Conservation (phyloP, 2,888 invertebrate species). For the Drosophila mayaguana region DNA sequence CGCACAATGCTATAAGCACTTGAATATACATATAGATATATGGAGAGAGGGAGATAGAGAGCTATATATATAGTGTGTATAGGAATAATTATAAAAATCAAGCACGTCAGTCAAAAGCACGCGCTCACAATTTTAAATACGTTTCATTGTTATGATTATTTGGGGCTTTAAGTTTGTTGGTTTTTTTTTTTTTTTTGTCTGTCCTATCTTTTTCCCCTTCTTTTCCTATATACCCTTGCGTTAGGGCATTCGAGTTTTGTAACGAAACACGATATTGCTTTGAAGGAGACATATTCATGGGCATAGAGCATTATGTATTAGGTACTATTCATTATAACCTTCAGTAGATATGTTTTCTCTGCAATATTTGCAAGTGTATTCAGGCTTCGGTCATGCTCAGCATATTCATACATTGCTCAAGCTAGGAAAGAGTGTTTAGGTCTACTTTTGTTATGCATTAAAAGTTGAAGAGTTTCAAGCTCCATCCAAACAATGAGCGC, state of each 20-base stretch:
- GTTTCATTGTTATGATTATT: slow-evolving; percentile 68
- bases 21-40: slow-evolving; percentile 16
- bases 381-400: not conserved
- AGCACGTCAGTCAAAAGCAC: slow-evolving; percentile 56
- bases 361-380: not conserved
- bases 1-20: not conserved
- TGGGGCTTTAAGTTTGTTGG: slow-evolving; percentile 25
- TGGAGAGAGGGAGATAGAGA: not conserved
- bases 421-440: not conserved
- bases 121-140: slow-evolving; percentile 74
- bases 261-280: not conserved
- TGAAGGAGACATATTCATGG: not conserved
- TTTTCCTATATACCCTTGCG: not conserved
- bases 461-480: not conserved
- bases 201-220: slow-evolving; percentile 4
- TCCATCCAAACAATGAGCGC: not conserved
- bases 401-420: not conserved
- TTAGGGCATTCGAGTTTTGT: not conserved
- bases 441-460: not conserved
- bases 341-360: not conserved
- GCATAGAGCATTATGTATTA: not conserved
- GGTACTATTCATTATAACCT: not conserved
- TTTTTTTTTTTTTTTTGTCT: slow-evolving; percentile 19
- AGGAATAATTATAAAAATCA: slow-evolving; percentile 49
- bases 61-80: slow-evolving; percentile 15